phyloP scores from a whole-genome alignment of 2,113 vertebrate genomes.

The Platanista minor region DNA sequence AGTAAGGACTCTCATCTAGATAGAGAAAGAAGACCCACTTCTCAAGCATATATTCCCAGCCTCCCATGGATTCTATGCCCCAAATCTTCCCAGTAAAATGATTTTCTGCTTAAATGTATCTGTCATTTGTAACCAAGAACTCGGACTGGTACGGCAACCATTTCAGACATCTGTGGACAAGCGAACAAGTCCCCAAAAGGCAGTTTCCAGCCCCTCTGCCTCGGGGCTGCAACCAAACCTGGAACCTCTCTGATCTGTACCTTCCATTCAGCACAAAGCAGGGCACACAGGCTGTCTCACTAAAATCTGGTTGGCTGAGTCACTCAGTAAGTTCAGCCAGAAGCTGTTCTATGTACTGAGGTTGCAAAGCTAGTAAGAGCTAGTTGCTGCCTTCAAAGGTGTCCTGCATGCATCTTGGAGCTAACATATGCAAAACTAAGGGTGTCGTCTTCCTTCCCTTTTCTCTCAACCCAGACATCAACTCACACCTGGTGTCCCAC shows the following conservation, averaged over 20 bases:
- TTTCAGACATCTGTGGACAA: neutral
- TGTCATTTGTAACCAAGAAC: neutral
- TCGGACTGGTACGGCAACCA: neutral
- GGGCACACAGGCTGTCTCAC: neutral
- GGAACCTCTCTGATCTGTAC: neutral
- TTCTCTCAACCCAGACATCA: neutral
- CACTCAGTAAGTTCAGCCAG: neutral
- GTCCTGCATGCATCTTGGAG: neutral
- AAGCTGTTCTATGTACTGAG: neutral
- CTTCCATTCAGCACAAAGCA: neutral
- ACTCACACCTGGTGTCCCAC: neutral
- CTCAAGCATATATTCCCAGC: neutral
- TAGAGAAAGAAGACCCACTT: neutral
- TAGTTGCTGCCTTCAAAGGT: neutral
- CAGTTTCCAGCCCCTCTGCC: neutral
- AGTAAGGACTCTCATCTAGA: neutral
- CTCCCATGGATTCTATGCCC: neutral
- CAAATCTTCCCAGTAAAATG: neutral
- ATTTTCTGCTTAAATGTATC: conserved; percentile 35
- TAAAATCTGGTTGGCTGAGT: conserved; percentile 17
- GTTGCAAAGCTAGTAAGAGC: neutral
- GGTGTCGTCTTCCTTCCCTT: neutral
- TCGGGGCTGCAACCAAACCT: conserved; percentile 13
- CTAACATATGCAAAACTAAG: neutral
- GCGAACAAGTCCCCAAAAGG: conserved; percentile 1